phyloP scores from a whole-genome alignment of 2,888 invertebrate genomes.

The Caenorhabditis panamensis region DNA sequence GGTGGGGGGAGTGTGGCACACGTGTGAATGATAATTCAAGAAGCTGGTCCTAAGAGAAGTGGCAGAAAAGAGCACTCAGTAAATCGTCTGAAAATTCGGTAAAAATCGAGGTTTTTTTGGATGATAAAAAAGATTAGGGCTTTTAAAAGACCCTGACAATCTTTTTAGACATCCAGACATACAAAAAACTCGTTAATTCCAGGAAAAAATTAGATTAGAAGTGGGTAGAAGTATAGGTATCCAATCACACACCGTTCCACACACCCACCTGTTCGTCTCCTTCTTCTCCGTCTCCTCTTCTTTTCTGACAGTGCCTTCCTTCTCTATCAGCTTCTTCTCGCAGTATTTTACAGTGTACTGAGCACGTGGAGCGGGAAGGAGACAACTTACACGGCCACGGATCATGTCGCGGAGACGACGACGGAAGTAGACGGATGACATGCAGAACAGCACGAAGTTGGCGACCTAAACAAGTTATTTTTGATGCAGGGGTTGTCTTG shows the following conservation, averaged over 20 bases:
- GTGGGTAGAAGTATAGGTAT: neutral
- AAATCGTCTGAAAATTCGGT: neutral
- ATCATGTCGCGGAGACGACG: constrained; percentile 50
- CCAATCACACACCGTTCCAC: constrained; percentile 21
- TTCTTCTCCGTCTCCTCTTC: no score
- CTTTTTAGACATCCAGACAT: no score
- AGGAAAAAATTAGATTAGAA: neutral
- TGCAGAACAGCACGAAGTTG: constrained; percentile 65
- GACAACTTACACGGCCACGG: constrained; percentile 55
- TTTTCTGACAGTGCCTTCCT: no score
- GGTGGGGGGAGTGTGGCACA: neutral
- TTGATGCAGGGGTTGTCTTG: no score
- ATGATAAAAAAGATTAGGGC: constrained; percentile 14
- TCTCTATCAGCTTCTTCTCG: no score
- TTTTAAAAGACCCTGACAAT: no score
- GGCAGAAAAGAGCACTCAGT: neutral
- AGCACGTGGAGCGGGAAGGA: no score
- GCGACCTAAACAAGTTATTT: constrained; percentile 52
- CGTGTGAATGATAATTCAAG: neutral
- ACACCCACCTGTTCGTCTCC: constrained; percentile 36
- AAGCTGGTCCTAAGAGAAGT: neutral
- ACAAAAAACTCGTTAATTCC: neutral
- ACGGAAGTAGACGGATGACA: constrained; percentile 64
- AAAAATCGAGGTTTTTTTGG: neutral
- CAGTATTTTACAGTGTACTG: no score